These are phyloP conservation scores for Globodera ellingtonae DNA, from an alignment of 1,140 invertebrate genomes.

Conservation along the genomic window DNA sequence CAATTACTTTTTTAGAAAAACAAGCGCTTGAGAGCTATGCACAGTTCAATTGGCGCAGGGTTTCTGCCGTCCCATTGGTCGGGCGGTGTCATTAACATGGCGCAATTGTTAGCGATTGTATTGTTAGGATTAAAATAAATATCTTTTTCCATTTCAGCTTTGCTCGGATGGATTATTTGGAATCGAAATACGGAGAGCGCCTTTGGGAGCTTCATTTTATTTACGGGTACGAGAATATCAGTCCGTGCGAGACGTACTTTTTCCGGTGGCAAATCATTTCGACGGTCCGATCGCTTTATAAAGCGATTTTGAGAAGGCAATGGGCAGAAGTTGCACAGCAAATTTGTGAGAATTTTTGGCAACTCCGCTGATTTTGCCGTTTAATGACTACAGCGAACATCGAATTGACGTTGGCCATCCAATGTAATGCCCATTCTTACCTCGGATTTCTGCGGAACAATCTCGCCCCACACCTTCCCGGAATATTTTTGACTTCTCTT, in stretches of 20 bases:
- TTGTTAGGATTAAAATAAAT: not conserved
- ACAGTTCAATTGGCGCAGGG: not conserved
- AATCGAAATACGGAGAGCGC: constrained; percentile 11
- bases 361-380: not conserved
- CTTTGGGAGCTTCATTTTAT: constrained; percentile 21
- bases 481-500: constrained; percentile 14
- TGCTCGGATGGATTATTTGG: constrained; percentile 18
- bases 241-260: not conserved
- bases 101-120: not conserved
- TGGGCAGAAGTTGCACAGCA: constrained; percentile 18
- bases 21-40: not conserved
- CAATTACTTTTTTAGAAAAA: not conserved
- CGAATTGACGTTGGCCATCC: not conserved
- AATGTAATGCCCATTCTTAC: not conserved
- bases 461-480: constrained; percentile 9
- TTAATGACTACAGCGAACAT: constrained; percentile 11
- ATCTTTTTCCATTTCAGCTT: not conserved
- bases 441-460: not conserved
- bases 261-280: constrained; percentile 22
- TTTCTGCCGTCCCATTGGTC: not conserved
- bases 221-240: constrained; percentile 10
- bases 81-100: constrained; percentile 5
- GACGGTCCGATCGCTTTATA: not conserved
- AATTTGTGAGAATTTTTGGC: not conserved
- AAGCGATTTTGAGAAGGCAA: not conserved